These are phyloP conservation scores for Hybognathus amarus DNA, from an alignment of 2,797 vertebrate genomes.

Conservation along the genomic window DNA sequence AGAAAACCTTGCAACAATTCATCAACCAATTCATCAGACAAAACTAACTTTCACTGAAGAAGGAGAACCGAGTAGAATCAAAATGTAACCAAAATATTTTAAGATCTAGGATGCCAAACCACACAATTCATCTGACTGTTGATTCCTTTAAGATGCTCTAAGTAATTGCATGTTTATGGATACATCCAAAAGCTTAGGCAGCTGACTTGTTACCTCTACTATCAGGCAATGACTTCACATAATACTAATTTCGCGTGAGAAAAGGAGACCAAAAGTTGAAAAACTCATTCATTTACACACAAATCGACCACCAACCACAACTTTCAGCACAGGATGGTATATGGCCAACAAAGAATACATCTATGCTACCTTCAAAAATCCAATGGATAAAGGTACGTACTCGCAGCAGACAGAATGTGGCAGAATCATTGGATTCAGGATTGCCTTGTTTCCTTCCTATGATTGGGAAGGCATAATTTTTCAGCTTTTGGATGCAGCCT, in stretches of 20 bases:
- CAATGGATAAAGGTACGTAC: not conserved
- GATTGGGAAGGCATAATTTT: not conserved
- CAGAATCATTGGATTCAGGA: not conserved
- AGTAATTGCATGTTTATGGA: not conserved
- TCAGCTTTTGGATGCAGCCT: not conserved
- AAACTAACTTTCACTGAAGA: not conserved
- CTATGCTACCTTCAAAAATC: not conserved
- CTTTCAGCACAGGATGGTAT: not conserved
- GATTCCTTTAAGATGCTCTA: not conserved
- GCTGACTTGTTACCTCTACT: not conserved
- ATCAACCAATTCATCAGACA: slow-evolving; percentile 3
- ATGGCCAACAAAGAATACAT: not conserved
- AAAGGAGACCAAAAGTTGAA: not conserved
- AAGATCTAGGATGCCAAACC: slow-evolving; percentile 1
- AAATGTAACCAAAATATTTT: not conserved
- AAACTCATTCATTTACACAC: not conserved
- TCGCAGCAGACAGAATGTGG: not conserved
- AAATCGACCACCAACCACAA: not conserved
- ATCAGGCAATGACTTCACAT: not conserved
- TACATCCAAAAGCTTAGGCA: not conserved
- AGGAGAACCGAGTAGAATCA: not conserved
- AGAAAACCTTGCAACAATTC: not conserved
- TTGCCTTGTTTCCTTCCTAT: not conserved
- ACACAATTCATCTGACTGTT: slow-evolving; percentile 4
- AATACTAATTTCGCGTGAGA: not conserved